These are phyloP conservation scores for Alectura lathami DNA, from an alignment of 2,113 vertebrate species.

Conservation along the genomic window DNA sequence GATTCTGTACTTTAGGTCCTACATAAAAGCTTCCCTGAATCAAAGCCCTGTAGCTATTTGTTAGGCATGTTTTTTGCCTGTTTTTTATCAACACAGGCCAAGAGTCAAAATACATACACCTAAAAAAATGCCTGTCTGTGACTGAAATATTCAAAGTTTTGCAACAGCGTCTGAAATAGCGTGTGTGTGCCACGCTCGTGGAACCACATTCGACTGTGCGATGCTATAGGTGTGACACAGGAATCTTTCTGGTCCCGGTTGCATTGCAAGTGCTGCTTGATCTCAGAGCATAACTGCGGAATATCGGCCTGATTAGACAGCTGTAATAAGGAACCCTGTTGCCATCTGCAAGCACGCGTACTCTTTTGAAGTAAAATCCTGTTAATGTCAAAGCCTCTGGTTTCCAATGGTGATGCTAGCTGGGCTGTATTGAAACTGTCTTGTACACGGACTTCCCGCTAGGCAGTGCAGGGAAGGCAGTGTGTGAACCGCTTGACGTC, in stretches of 20 bases:
- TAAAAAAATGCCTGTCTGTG: background rate
- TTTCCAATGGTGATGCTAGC: slow-evolving; percentile 57
- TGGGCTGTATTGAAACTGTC: slow-evolving; percentile 17
- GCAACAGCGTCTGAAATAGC: accelerated
- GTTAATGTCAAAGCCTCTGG: slow-evolving; percentile 53
- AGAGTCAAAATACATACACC: background rate
- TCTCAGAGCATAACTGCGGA: background rate
- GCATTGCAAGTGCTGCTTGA: background rate
- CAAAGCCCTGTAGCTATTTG: background rate
- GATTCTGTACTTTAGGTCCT: background rate
- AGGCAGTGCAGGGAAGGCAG: slow-evolving; percentile 1
- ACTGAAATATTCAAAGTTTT: accelerated
- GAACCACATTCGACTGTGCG: accelerated
- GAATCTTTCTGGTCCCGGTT: background rate
- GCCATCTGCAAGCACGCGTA: slow-evolving; percentile 28
- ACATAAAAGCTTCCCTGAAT: background rate
- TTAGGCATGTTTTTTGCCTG: background rate
- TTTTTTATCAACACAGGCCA: background rate
- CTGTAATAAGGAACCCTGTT: slow-evolving; percentile 55
- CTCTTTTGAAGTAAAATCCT: slow-evolving; percentile 49
- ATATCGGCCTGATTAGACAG: slow-evolving; percentile 37
- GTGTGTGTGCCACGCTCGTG: accelerated
- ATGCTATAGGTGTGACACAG: accelerated
- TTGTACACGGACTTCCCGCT: slow-evolving; percentile 37
- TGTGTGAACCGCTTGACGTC: background rate